phyloP scores from a whole-genome alignment of 2,888 invertebrate species.

The Eupithecia insigniata region DNA sequence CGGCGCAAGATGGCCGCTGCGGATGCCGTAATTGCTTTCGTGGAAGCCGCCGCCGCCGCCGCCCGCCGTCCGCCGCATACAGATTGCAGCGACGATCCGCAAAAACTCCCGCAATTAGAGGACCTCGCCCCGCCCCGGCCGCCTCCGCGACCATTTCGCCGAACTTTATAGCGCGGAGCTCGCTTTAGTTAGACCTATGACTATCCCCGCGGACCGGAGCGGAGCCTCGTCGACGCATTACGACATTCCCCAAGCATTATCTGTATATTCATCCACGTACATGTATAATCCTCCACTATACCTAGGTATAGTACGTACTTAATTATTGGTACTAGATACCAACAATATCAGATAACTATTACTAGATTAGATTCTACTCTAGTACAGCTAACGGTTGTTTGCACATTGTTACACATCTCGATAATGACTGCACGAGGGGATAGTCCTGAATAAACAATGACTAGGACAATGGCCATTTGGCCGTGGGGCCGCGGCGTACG shows the following conservation, averaged over 20 bases:
- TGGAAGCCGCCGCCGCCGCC: conserved; percentile 62
- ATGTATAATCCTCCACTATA: too few relatives aligned
- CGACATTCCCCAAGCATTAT: background rate
- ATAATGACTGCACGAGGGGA: too few relatives aligned
- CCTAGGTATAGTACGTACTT: background rate
- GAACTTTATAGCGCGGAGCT: background rate
- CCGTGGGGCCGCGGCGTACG: too few relatives aligned
- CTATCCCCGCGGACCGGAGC: background rate
- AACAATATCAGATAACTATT: too few relatives aligned
- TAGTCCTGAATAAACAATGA: too few relatives aligned
- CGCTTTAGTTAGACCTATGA: background rate
- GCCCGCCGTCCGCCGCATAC: conserved; percentile 58
- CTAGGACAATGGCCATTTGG: too few relatives aligned
- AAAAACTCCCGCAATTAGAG: background rate
- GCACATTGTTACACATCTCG: too few relatives aligned
- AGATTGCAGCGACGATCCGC: conserved; percentile 58
- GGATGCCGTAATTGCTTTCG: conserved; percentile 80
- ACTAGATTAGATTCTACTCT: too few relatives aligned
- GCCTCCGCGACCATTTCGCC: background rate
- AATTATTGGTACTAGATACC: too few relatives aligned
- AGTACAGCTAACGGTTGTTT: too few relatives aligned
- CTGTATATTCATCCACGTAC: too few relatives aligned
- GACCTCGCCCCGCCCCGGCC: conserved; percentile 25
- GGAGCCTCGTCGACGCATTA: background rate
- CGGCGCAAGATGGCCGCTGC: conserved; percentile 73